Evolutionary conservation across 2,888 invertebrate genomes (phyloP).

Genomic region (Exephanes ischioxanthus): DNA sequence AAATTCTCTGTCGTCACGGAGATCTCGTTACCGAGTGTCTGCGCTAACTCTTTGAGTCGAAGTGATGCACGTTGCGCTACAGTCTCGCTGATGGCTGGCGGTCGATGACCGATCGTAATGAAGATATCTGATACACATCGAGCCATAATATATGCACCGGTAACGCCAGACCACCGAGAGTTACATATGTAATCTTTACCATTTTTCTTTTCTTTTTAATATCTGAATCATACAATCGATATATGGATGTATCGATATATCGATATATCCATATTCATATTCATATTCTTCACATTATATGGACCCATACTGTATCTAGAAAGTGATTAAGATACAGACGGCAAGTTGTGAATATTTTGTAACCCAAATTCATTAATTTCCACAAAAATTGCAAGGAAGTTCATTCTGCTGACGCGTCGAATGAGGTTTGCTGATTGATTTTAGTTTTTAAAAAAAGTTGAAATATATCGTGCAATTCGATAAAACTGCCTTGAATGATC

Average conservation of each 20-base stretch:
- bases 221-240: not conserved
- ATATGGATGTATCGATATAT: not conserved
- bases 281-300: not conserved
- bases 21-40: conserved; percentile 59
- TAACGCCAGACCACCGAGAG: conserved; percentile 28
- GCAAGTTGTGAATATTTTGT: no score
- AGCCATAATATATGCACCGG: not conserved
- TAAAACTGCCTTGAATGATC: not conserved
- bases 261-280: not conserved
- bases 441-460: not conserved
- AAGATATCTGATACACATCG: conserved; percentile 51
- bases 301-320: not conserved
- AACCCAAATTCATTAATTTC: not conserved
- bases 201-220: not conserved
- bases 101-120: conserved; percentile 50
- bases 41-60: conserved; percentile 20
- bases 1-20: conserved; percentile 59
- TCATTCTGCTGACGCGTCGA: no score
- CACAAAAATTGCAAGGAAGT: not conserved
- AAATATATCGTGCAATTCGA: not conserved
- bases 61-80: conserved; percentile 27
- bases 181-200: not conserved
- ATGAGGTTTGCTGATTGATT: not conserved
- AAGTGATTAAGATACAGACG: not conserved
- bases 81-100: conserved; percentile 23